phyloP scores from a whole-genome alignment of 2,888 invertebrate species.

The Tinea pellionella region DNA sequence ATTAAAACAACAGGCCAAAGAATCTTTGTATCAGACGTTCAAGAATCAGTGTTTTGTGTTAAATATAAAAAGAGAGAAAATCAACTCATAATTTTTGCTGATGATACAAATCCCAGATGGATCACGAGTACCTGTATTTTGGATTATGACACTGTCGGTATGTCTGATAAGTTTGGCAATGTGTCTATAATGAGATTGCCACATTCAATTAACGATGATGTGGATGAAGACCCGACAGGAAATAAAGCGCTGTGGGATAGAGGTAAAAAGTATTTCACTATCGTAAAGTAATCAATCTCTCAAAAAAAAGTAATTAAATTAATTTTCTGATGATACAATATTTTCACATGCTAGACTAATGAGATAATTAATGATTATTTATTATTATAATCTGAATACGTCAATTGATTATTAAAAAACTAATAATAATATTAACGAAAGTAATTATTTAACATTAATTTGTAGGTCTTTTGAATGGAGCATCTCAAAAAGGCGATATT shows the following conservation, averaged over 20 bases:
- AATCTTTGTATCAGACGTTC: constrained; percentile 94
- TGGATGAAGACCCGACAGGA: constrained; percentile 99
- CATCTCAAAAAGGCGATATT: constrained; percentile 96
- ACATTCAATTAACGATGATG: constrained; percentile 93
- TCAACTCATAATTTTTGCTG: constrained; percentile 97
- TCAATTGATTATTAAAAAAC: background rate
- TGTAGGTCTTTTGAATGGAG: constrained; percentile 91
- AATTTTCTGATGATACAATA: constrained; percentile 41
- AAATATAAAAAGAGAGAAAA: constrained; percentile 96
- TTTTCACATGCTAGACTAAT: constrained; percentile 70
- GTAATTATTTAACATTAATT: background rate
- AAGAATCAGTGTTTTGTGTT: constrained; percentile 96
- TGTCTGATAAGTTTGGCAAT: constrained; percentile 98
- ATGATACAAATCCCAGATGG: constrained; percentile 97
- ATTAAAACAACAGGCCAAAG: constrained; percentile 95
- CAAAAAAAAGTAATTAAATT: background rate
- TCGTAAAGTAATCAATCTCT: no score
- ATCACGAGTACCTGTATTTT: constrained; percentile 91
- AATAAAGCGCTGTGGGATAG: constrained; percentile 97
- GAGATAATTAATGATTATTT: constrained; percentile 54
- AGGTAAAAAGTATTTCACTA: constrained; percentile 46
- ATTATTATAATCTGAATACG: constrained; percentile 17
- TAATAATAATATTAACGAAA: background rate
- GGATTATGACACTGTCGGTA: constrained; percentile 96
- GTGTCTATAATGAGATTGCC: constrained; percentile 91